Percentiles rank a stretch among this genome's conserved stretches.
phyloP scores from a whole-genome alignment of 2,113 vertebrate species.

The Mormyrus lacerda region DNA sequence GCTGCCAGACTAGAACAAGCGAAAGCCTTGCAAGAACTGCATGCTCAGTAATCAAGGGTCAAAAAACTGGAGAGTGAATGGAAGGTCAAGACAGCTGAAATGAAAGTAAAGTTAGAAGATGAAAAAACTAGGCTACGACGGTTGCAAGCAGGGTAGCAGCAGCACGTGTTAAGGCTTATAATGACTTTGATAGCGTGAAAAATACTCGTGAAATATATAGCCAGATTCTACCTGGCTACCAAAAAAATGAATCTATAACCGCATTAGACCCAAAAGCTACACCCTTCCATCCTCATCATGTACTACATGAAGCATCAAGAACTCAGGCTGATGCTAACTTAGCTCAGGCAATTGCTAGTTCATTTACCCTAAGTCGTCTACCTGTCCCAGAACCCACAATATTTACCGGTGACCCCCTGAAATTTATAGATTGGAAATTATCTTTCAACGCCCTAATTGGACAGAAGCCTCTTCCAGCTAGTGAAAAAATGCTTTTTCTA shows the following conservation, averaged over 20 bases:
- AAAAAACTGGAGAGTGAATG: too few relatives aligned
- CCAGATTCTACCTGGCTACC: neutral
- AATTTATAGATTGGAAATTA: conserved; percentile 31
- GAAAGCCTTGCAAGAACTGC: too few relatives aligned
- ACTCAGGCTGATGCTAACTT: neutral
- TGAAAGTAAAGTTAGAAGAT: neutral
- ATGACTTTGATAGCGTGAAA: neutral
- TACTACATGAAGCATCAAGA: neutral
- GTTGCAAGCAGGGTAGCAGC: conserved; percentile 9
- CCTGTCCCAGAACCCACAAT: conserved; percentile 25
- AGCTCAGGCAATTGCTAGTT: conserved; percentile 25
- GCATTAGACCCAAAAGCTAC: neutral
- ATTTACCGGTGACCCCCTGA: conserved; percentile 30
- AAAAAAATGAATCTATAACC: neutral
- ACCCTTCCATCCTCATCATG: neutral
- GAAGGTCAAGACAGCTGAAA: neutral
- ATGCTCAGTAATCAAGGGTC: too few relatives aligned
- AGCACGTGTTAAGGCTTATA: conserved; percentile 13
- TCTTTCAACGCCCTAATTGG: conserved; percentile 27
- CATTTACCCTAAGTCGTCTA: conserved; percentile 14
- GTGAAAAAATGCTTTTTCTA: conserved; percentile 35
- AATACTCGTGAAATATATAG: conserved; percentile 21
- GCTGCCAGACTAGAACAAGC: too few relatives aligned
- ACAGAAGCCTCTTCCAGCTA: neutral
- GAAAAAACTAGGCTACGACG: neutral